Evolutionary conservation across 2,888 invertebrate genomes (phyloP), one percentile per base, ranked within the genome.

Genomic region (Slavum lentiscoides): DNA sequence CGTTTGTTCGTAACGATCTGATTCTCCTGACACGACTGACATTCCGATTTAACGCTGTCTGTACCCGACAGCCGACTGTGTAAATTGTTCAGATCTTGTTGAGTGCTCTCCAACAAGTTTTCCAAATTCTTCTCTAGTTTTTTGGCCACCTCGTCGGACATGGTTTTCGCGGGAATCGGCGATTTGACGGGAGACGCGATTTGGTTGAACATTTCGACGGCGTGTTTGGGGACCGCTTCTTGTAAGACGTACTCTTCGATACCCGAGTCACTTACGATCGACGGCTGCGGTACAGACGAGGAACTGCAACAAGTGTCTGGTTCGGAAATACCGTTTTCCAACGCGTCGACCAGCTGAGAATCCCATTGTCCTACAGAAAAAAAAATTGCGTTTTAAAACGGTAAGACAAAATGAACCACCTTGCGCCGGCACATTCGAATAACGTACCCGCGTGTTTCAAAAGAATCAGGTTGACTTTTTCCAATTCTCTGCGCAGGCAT

Each of bases 401-500:
- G 17, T 59, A 59, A 2, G 13, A 0, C 19, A 21, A 21, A 53
- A 17, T 23, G 49, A 13, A 49, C 49, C 13, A 9, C 7, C 7
- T 7, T 43, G 23, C 23, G n/a, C 4, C 2, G 67, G 6, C 0
- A 68, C 15, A 55, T 13, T 81, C 5, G 37, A 13, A 69, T 37
- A 73, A 43, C 72, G 64, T 82, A 83, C 83, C 84, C 1, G 91
- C 91, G 85, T 92, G 91, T 85, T 91, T 91, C 85, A 92, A 86
- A 83, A 92, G 86, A 66, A 91, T 86, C 83, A 90, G 87, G 84
- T 92, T 91, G 66, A 94, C 91, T 84, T 93, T 93, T 85, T 94
- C 94, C 87, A 94, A 92, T 87, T 94, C 94, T 84, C 91, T 91
- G 85, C 92, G 92, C 19, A 93, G 86, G 84, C 93, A 93, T 21